Evolutionary conservation across 2,888 invertebrate genomes (phyloP), one percentile per base, ranked within the genome.

Genomic region (Zeuzera pyrina): DNA sequence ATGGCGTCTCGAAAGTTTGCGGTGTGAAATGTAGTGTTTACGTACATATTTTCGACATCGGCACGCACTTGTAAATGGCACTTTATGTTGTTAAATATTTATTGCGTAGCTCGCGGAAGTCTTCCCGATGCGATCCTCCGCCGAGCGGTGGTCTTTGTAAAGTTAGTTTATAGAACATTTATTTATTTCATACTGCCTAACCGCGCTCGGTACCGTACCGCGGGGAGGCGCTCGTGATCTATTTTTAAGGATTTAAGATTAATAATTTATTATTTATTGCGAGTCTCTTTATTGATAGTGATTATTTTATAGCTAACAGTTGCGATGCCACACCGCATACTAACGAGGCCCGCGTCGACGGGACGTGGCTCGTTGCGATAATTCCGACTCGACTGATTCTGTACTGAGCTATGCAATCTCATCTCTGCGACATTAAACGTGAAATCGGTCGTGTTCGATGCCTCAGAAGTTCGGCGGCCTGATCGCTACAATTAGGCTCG

Each of bases 221-320:
- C 74, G 76, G 78, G 79, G 77, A 76, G 81, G 81, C 83, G 77
- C 79, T 79, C 83, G 83, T 83, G 81, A 81, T 83, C 79, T 83
- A 83, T 79, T 76, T 77, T 83, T 81, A 81, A 81, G 81, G 72
- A 65, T 77, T 77, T 81, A 83, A 81, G 79, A 71, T 83, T n/a
- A 83, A 79, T 83, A 83, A 83, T 81, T 83, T 83, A 83, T 83
- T 83, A 83, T 83, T 83, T 83, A 83, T 83, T 83, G 78, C 70
- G 81, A 83, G 81, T 81, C 81, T 83, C 79, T 78, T 74, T 79
- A n/a, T n/a, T n/a, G n/a, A n/a, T 79, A 73, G 70, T 70, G 67
- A 73, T 73, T 68, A 66, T 71, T 67, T 63, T 67, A 65, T 73
- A 68, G 59, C 69, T 62, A 67, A 68, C 68, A 70, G 74, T 65